Evolutionary conservation across 2,797 vertebrate species (phyloP).

Genomic region (Scolopax bukidnonensis): DNA sequence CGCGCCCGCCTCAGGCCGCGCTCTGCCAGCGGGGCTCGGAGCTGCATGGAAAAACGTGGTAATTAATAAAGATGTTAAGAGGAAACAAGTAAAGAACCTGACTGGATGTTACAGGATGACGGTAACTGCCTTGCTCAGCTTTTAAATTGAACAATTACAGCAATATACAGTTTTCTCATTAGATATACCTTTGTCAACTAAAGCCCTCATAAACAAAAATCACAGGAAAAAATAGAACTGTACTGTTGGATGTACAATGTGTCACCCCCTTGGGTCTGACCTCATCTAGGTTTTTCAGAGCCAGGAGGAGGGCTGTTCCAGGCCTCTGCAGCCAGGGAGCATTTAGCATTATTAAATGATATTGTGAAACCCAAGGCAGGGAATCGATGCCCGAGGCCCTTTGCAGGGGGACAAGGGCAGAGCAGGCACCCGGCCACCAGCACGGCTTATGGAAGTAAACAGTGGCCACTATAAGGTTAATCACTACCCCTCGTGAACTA

Average conservation of each 20-base stretch:
- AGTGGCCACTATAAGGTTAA: background rate
- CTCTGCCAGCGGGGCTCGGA: fast-evolving
- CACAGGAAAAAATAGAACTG: background rate
- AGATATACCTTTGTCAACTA: background rate
- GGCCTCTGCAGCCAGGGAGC: background rate
- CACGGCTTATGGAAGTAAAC: background rate
- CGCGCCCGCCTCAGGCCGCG: too few relatives aligned
- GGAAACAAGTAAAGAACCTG: fast-evolving
- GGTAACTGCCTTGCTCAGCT: background rate
- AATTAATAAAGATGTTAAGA: fast-evolving
- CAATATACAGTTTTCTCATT: fast-evolving
- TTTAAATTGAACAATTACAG: background rate
- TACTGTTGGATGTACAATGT: fast-evolving
- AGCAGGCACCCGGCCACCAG: background rate
- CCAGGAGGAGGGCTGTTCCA: background rate
- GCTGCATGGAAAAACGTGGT: fast-evolving
- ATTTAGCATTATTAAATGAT: background rate
- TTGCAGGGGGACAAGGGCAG: background rate
- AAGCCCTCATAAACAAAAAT: background rate
- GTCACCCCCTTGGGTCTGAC: background rate
- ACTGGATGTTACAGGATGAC: fast-evolving
- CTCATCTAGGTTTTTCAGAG: background rate
- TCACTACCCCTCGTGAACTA: background rate
- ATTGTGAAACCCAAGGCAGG: background rate
- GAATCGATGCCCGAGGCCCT: fast-evolving